Evolutionary conservation across 2,113 vertebrate species (phyloP), one percentile per base, ranked within the genome.

Genomic region (Syngnathus scovelli): DNA sequence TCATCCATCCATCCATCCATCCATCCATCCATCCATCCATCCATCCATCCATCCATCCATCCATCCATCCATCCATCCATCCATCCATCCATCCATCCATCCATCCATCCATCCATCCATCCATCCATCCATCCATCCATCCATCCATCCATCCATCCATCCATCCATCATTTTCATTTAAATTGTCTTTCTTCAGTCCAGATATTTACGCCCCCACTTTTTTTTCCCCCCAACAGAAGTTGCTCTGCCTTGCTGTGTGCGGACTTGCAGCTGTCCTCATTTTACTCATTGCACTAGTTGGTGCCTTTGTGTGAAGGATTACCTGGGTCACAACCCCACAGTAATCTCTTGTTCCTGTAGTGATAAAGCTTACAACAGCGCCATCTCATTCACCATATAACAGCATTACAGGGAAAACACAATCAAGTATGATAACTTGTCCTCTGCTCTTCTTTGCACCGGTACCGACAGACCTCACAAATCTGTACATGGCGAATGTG

Each of bases 261-360:
- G 91, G 92, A 71, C 78, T 64, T 69, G 67, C 91, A 80, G 80
- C 87, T 76, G 74, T 94, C 83, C 80, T 94, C 83, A 87, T 94
- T 85, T 83, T 95, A 80, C 90, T 93, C 82, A 92, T 95, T 90
- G 85, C 92, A 84, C 79, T 95, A 71, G 92, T 91, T 69, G 87
- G 81, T 66, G 69, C 81, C 37, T 79, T 78, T 59, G 78, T 69
- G 66, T 83, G 77, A 86, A 58, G 68, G 72, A 63, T 68, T 66
- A 46, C 68, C 44, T 39, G 16, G 38, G 60, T 75, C 60, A 36
- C 61, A 52, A 13, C 64, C 63, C 67, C 41, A 59, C 38, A 41
- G 63, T 48, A 48, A 56, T 43, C 64, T 36, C 58, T 69, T 71
- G 73, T 41, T 71, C 49, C 56, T 64, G 33, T 41, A 19, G 66